These are phyloP conservation scores for Cynopterus brachyotis DNA, from an alignment of 2,113 vertebrate species.

Conservation along the genomic window DNA sequence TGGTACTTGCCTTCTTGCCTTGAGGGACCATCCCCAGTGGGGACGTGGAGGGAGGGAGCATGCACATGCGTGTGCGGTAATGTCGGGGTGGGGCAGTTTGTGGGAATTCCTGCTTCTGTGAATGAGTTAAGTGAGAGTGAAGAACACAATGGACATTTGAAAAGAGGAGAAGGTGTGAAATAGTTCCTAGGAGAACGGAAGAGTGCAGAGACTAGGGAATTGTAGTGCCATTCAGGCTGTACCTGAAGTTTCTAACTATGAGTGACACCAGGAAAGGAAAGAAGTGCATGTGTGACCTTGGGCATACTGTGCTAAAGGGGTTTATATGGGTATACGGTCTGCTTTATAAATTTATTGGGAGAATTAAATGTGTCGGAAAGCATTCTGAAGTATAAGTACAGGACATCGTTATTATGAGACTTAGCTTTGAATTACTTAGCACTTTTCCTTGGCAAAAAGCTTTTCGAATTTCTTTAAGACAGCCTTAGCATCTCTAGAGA, in stretches of 20 bases:
- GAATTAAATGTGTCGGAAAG: constrained; percentile 2
- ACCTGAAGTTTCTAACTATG: constrained; percentile 2
- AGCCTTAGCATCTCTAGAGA: constrained; percentile 34
- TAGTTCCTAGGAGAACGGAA: background rate
- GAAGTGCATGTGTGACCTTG: background rate
- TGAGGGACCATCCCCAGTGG: background rate
- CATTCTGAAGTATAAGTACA: constrained; percentile 16
- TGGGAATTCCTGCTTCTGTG: background rate
- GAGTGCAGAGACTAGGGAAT: background rate
- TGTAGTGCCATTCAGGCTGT: background rate
- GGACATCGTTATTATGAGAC: constrained; percentile 11
- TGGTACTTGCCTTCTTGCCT: background rate
- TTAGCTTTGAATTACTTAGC: constrained; percentile 60
- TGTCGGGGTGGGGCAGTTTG: background rate
- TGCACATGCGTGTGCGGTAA: background rate
- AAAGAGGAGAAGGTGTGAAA: background rate
- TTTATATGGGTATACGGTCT: background rate
- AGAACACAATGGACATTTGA: background rate
- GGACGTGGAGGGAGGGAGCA: too few species aligned
- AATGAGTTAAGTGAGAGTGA: background rate
- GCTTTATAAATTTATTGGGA: background rate
- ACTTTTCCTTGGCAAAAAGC: constrained; percentile 50
- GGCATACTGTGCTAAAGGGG: background rate
- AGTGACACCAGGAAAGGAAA: background rate
- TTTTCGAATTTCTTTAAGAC: constrained; percentile 52